Base-by-base conservation (phyloP, 2,888 invertebrate species). In the Eupithecia vulgata region DNA sequence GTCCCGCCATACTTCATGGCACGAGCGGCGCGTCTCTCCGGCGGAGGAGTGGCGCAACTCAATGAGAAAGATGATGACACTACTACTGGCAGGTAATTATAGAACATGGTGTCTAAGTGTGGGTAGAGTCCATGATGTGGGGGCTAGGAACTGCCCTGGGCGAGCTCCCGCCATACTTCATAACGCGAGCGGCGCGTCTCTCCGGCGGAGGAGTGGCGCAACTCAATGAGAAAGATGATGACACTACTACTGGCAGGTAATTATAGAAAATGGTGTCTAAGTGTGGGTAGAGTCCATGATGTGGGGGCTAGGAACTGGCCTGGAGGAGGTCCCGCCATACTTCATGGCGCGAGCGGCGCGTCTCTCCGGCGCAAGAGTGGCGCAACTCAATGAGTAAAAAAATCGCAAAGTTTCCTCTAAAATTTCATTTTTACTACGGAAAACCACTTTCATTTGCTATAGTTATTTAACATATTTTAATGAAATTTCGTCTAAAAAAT, bases 1-100 rank as follows among this genome's bases (percentile, higher is more conserved):
- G 92, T 99, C 79, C 99, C 99, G 5, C 99, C 99, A 0, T 99
- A 99, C 95, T 99, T 99, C 92, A 99, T 99, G 99, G 99, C 99
- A n/a, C 95, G 98, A 76, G 99, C 99, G 6, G 97, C 98, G 0
- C 91, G 98, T 13, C 94, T 97, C 1, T 96, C 96, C 0, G 93
- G 93, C 0, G 91, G 88, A 0, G 86, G 88, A 0, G 88, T 89
- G 13, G 86, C 89, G 0, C 92, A 92, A 67, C 81, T 93, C 0
- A 79, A 86, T 0, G 81, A 86, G 1, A 84, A 78, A n/a, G 75
- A 75, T 5, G 90, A 91, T 6, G 89, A 91, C 57, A 87, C 92
- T 1, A 85, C 86, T 62, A 91, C 90, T 71, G 89, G 88, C 72
- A 85, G 88, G 89, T 89, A 68, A 67, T 0, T 99, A 82, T 97